Conservation (phyloP, 2,888 invertebrate genomes). For the Ophion slaviceki region DNA sequence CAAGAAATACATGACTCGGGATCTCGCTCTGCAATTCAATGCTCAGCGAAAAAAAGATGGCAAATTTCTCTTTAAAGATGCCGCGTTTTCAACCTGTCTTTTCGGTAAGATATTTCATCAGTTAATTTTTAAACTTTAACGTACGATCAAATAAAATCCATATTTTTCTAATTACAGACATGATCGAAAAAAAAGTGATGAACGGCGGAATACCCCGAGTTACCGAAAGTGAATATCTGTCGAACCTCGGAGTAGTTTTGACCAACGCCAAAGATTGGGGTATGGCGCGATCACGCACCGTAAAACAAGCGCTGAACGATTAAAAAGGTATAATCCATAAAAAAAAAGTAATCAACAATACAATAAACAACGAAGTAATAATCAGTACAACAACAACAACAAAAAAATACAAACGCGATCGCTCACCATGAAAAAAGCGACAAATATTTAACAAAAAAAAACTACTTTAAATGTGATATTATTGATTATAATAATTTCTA, state of each 20-base stretch:
- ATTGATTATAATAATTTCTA: no score
- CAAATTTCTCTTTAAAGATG: conserved; percentile 33
- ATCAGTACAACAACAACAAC: no score
- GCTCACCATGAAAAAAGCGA: no score
- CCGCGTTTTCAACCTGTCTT: conserved; percentile 29
- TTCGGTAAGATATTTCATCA: conserved; percentile 21
- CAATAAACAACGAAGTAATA: no score
- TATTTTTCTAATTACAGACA: conserved; percentile 9
- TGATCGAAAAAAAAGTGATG: conserved; percentile 24
- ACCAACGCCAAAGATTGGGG: no score
- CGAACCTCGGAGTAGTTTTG: conserved; percentile 32
- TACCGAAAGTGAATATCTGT: conserved; percentile 15
- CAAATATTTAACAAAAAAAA: no score
- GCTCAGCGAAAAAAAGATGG: conserved; percentile 30
- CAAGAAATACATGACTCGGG: conserved; percentile 18
- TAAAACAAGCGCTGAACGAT: no score
- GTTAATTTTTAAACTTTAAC: conserved; percentile 9
- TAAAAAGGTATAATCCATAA: not conserved
- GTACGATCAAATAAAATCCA: conserved; percentile 4
- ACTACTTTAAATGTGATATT: not conserved
- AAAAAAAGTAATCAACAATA: not conserved
- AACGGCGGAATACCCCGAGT: conserved; percentile 24
- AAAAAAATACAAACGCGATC: no score
- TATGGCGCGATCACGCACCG: no score
- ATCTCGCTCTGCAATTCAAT: conserved; percentile 34